Conservation (phyloP, 2,888 invertebrate species). For the Serripes groenlandicus region DNA sequence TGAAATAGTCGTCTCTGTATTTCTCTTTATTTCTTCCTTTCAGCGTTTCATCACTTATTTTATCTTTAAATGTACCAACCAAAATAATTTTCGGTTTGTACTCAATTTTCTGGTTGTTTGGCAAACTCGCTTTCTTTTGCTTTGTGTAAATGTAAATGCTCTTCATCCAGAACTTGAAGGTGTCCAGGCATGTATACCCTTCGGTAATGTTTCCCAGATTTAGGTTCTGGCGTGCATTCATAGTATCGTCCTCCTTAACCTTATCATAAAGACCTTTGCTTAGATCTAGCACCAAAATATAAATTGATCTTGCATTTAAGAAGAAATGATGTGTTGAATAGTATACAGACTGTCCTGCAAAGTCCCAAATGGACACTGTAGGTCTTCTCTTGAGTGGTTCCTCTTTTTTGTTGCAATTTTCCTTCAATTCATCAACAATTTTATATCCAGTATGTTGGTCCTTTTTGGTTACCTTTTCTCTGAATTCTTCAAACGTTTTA, state of each 20-base stretch:
- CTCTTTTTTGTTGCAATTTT: not conserved
- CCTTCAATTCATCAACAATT: no score
- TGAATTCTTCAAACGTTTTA: no score
- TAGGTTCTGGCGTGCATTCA: not conserved
- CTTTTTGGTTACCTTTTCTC: no score
- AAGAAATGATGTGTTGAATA: slow-evolving; percentile 59
- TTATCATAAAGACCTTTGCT: not conserved
- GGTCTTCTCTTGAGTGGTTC: not conserved
- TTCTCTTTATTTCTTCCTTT: not conserved
- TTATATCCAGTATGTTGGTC: no score
- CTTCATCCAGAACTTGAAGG: slow-evolving; percentile 5
- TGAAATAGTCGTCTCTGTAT: slow-evolving; percentile 2
- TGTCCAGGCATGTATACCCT: not conserved
- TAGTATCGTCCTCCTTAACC: not conserved
- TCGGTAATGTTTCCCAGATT: not conserved
- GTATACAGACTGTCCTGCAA: not conserved
- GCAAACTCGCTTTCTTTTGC: no score
- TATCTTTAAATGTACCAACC: not conserved
- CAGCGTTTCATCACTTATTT: not conserved
- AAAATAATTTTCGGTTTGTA: not conserved
- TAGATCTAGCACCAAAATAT: slow-evolving; percentile 50
- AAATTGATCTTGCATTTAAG: slow-evolving; percentile 46
- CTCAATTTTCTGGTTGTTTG: no score
- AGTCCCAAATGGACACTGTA: slow-evolving; percentile 8
- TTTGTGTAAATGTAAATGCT: not conserved